Evolutionary conservation across 2,888 invertebrate genomes (phyloP), one percentile per base, ranked within the genome.

Genomic region (Leucoma salicis): DNA sequence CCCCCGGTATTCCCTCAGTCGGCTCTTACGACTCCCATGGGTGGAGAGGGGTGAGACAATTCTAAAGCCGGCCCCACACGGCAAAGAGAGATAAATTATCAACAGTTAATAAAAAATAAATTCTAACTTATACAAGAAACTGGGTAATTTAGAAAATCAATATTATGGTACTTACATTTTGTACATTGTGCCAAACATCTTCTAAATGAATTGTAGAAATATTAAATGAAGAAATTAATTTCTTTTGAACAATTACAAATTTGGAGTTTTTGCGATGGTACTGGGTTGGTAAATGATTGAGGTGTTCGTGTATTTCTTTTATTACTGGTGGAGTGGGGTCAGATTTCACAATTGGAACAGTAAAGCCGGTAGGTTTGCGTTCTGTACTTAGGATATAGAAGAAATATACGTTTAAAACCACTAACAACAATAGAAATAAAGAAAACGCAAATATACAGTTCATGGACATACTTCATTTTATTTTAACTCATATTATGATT

Each of bases 381-480:
- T 74, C 65, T 46, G 73, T 70, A 37, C 76, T 82, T 31, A 88
- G 66, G 6, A 71, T 79, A 53, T 87, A 87, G 57, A 86, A 88
- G 53, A 89, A 89, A 57, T 81, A 89, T 55, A 88, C 73, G 56
- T 89, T 88, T 15, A 88, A 70, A 31, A 62, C 77, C 34, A 89
- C 87, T 42, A 89, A 71, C 41, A 83, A 50, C 28, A 89, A 64
- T 28, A 89, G 67, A 52, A 88, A 84, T 33, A 87, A 49, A 39
- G 85, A 87, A 60, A 86, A 84, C 28, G 78, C 78, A 58, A 88
- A 84, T n/a, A 84, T 82, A 67, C 83, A 86, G 58, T 88, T 88
- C 62, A 85, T 63, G 38, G 87, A 84, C 88, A 88, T 88, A 40
- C 49, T 66, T 61, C 54, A 66, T 51, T 44, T 48, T 45, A 50